phyloP scores from a whole-genome alignment of 2,113 vertebrate genomes.

The Sphaerodactylus townsendi region DNA sequence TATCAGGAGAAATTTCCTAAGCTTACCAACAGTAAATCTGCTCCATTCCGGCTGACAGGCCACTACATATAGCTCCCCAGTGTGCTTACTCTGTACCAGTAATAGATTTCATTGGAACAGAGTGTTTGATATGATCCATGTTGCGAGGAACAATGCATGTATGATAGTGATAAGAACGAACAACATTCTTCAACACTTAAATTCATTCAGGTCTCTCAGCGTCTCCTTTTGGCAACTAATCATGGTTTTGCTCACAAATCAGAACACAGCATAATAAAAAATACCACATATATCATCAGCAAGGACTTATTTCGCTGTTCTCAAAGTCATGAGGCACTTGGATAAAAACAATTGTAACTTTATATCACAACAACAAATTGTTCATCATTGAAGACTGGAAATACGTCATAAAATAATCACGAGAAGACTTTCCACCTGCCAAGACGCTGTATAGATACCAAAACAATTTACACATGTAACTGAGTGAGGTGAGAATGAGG shows the following conservation, averaged over 20 bases:
- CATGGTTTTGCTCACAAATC: slow-evolving; percentile 17
- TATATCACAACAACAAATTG: neutral
- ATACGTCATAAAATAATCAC: neutral
- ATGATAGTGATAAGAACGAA: slow-evolving; percentile 21
- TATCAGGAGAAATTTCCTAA: slow-evolving; percentile 40
- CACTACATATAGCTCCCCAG: slow-evolving; percentile 40
- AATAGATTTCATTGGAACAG: slow-evolving; percentile 37
- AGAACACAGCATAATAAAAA: slow-evolving; percentile 15
- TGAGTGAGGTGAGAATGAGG: neutral
- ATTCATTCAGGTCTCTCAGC: slow-evolving; percentile 46
- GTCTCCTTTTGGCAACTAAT: slow-evolving; percentile 21
- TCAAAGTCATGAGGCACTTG: neutral
- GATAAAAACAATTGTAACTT: neutral
- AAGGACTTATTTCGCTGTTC: too few relatives aligned
- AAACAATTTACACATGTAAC: neutral
- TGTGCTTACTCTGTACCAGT: slow-evolving; percentile 39
- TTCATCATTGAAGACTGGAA: neutral
- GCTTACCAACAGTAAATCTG: slow-evolving; percentile 40
- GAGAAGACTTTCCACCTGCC: neutral
- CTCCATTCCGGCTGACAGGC: slow-evolving; percentile 47
- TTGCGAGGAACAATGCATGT: slow-evolving; percentile 8
- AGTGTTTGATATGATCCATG: slow-evolving; percentile 34
- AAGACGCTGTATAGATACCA: neutral
- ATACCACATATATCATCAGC: too few relatives aligned
- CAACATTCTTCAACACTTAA: neutral